Evolutionary conservation across 1,140 invertebrate species (phyloP), one percentile per base, ranked within the genome.

Genomic region (Aporrectodea caliginosa): DNA sequence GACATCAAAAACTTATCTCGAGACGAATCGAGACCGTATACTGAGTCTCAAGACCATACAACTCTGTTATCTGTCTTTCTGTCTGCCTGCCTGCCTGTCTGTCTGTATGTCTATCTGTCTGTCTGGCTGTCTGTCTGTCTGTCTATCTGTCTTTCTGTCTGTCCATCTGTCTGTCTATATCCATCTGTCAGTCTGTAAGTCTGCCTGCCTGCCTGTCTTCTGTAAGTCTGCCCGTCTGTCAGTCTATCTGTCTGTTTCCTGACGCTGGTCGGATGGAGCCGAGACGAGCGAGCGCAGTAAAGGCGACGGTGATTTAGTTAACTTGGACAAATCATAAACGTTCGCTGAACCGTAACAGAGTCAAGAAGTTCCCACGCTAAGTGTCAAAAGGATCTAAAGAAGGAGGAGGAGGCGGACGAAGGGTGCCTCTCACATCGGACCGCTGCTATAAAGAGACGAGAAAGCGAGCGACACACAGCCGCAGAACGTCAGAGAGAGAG

Each of bases 311-410:
- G n/a, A n/a, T n/a, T n/a, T n/a, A n/a, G n/a, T n/a, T n/a, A n/a
- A n/a, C n/a, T n/a, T 22, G 43, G 6, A 58, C 6, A 12, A 58
- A 22, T 58, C 22, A 22, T 22, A 22, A 58, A 58, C 43, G 43
- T 12, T 58, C 43, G 43, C 6, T 6, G 43, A 58, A 58, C 43
- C 43, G 6, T 58, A 22, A 12, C 43, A 58, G 43, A 58, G 43
- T 58, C 43, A 58, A 58, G 43, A 58, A 58, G 43, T 58, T 58
- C 43, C 43, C 43, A 58, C 43, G 43, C 43, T 22, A 58, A 58
- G 43, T 58, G 43, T 58, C 43, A 58, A 58, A 58, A 58, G 43
- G n/a, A n/a, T n/a, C n/a, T n/a, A n/a, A n/a, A n/a, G n/a, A n/a
- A n/a, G n/a, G n/a, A n/a, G n/a, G n/a, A n/a, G n/a, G n/a, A n/a